Evolutionary conservation across 2,797 vertebrate genomes (phyloP).

Genomic region (Xenopus petersii): DNA sequence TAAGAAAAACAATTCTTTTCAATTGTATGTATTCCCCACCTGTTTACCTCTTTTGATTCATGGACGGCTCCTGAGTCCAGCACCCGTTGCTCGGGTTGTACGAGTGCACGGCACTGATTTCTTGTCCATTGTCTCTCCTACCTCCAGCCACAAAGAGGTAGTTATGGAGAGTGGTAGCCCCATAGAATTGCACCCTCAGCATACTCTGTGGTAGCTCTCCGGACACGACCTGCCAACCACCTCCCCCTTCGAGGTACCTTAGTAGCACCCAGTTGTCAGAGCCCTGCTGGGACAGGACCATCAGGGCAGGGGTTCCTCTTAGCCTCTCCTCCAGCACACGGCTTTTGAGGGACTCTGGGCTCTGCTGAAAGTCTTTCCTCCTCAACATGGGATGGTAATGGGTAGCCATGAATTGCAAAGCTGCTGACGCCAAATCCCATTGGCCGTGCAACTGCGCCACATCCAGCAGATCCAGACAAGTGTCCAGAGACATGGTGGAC

Average conservation of each 20-base stretch:
- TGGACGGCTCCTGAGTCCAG: slow-evolving; percentile 84
- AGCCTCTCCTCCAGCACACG: slow-evolving; percentile 79
- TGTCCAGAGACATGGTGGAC: slow-evolving; percentile 79
- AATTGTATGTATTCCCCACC: not conserved
- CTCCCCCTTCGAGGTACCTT: slow-evolving; percentile 76
- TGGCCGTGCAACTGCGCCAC: slow-evolving; percentile 88
- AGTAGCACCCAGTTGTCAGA: slow-evolving; percentile 84
- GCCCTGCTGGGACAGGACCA: slow-evolving; percentile 69
- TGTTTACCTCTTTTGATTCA: slow-evolving; percentile 80
- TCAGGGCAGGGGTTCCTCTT: slow-evolving; percentile 77
- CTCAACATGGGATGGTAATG: slow-evolving; percentile 84
- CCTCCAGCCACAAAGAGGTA: slow-evolving; percentile 92
- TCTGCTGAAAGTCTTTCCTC: slow-evolving; percentile 73
- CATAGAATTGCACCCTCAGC: slow-evolving; percentile 84
- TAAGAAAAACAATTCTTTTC: no score
- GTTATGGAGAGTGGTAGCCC: slow-evolving; percentile 84
- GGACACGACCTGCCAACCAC: slow-evolving; percentile 82
- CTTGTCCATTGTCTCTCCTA: slow-evolving; percentile 86
- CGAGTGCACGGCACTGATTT: slow-evolving; percentile 86
- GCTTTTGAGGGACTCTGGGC: slow-evolving; percentile 62
- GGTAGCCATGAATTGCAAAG: slow-evolving; percentile 82
- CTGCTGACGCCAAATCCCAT: slow-evolving; percentile 78
- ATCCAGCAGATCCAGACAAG: slow-evolving; percentile 84
- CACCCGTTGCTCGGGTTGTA: slow-evolving; percentile 90
- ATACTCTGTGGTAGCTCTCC: slow-evolving; percentile 81